These are phyloP conservation scores for Ochropleura leucogaster DNA, from an alignment of 2,888 invertebrate species.

Conservation along the genomic window DNA sequence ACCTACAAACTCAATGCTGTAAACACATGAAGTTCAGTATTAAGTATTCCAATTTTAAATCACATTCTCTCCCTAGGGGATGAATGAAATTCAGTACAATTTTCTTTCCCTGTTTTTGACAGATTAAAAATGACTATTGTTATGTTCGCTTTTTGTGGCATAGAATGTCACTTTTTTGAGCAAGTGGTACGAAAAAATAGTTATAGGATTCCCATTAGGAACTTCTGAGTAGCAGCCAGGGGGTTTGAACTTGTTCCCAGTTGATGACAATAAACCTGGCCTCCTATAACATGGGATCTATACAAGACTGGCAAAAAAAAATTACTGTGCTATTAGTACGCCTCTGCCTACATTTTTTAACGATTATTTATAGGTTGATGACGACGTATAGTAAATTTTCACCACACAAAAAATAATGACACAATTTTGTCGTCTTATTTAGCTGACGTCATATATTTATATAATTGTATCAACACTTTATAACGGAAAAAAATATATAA, in stretches of 20 bases:
- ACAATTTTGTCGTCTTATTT: background rate
- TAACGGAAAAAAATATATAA: no score
- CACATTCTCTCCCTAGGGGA: no score
- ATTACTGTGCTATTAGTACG: background rate
- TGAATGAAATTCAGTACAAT: no score
- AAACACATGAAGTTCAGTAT: no score
- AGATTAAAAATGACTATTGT: no score
- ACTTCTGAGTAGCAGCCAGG: background rate
- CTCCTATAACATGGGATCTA: background rate
- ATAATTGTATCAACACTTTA: background rate
- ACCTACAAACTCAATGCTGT: no score
- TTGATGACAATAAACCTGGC: background rate
- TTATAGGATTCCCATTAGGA: background rate
- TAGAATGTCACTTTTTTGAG: no score
- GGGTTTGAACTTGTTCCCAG: background rate
- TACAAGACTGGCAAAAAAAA: no score
- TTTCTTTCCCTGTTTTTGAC: no score
- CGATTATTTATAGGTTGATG: background rate
- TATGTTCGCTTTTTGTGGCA: no score
- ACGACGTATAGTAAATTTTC: background rate
- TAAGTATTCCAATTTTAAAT: no score
- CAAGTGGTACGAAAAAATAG: no score
- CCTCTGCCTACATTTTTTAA: background rate
- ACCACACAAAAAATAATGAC: background rate
- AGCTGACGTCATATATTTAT: background rate